These are phyloP conservation scores for Cosmia trapezina DNA, from an alignment of 2,888 invertebrate species.

Conservation along the genomic window DNA sequence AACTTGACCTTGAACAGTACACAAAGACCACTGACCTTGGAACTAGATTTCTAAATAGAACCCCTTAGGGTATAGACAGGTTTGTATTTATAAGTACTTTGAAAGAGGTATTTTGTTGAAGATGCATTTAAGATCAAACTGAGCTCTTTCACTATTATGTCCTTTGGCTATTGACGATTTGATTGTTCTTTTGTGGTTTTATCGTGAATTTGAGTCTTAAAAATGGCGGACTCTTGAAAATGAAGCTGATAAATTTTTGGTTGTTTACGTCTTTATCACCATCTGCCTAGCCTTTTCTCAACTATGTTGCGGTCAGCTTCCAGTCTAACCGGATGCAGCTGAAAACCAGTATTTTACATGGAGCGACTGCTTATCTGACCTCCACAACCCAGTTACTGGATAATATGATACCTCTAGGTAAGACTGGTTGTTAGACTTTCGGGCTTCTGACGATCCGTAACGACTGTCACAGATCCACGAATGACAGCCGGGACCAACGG, in stretches of 20 bases:
- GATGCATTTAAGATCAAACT: constrained; percentile 18
- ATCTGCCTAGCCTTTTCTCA: too few species aligned
- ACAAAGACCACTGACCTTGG: constrained; percentile 42
- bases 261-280: too few species aligned
- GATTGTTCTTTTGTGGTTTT: constrained; percentile 9
- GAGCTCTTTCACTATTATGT: background rate
- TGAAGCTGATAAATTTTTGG: background rate
- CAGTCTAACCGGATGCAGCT: too few species aligned
- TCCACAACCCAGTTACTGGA: too few species aligned
- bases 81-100: constrained; percentile 34
- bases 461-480: too few species aligned
- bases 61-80: constrained; percentile 34
- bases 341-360: too few species aligned
- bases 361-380: too few species aligned
- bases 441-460: too few species aligned
- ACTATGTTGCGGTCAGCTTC: too few species aligned
- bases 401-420: too few species aligned
- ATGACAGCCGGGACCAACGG: too few species aligned
- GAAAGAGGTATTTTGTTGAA: constrained; percentile 14
- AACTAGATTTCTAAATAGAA: constrained; percentile 38
- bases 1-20: constrained; percentile 21
- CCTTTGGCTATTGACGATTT: background rate
- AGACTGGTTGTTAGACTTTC: too few species aligned
- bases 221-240: background rate
- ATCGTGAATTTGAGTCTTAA: background rate